Evolutionary conservation across 1,140 invertebrate genomes (phyloP), one percentile per base, ranked within the genome.

Genomic region (Tenebrio molitor): DNA sequence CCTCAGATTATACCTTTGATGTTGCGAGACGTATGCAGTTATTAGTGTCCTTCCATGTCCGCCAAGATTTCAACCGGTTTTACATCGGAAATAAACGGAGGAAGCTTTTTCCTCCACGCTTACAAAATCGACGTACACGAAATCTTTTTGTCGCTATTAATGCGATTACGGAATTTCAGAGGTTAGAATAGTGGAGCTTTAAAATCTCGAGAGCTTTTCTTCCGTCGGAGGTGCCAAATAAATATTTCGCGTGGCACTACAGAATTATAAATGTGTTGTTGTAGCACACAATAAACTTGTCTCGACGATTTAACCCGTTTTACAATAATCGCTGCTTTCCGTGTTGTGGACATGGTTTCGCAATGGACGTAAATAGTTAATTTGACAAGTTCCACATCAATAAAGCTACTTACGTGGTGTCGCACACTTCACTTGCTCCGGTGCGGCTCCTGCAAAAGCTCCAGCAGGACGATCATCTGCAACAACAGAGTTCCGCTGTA

Each of bases 261-360:
- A 21, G 16, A 50, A 17, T 21, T 21, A 17, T 19, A 50, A 50
- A 50, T 19, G 23, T 50, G 44, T 21, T 50, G 23, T 21, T 21
- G 44, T 17, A 50, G 10, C 7, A 17, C 44, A 10, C 7, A 17
- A 50, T 50, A 50, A 50, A 50, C 16, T 41, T 41, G 36, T 50
- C 50, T 29, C n/a, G 50, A 58, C 21, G 21, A 58, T 29, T 58
- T 58, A 58, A 58, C n/a, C n/a, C n/a, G 29, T 29, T 58, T 29
- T 58, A 29, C 10, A 29, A 29, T 33, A 58, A 58, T 58, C 29
- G 10, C n/a, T 58, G 29, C 29, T 25, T 25, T 29, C 21, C 50
- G 23, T 58, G 23, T 29, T 58, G 8, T 15, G 8, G 12, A 10
- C 21, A 29, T 29, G 29, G n/a, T 58, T 58, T 58, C 19, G 23